Conservation (phyloP, 2,797 vertebrate species). For the Esox masquinongy region DNA sequence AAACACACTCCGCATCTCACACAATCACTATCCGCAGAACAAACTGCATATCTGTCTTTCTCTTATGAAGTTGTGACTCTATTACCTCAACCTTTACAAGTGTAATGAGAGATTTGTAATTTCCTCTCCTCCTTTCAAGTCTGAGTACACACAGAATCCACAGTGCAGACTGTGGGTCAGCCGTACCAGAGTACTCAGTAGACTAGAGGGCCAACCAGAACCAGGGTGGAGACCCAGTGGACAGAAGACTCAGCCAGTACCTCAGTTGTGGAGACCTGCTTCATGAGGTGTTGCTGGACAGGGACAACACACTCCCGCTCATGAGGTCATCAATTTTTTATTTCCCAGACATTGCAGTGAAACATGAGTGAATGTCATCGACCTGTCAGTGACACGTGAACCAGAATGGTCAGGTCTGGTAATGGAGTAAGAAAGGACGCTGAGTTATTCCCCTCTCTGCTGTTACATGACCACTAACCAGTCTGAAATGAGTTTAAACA, state of each 20-base stretch:
- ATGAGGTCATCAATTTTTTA: conserved; percentile 53
- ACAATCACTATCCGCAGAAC: not conserved
- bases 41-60: not conserved
- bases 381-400: conserved; percentile 14
- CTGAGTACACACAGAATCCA: conserved; percentile 6
- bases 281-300: conserved; percentile 73
- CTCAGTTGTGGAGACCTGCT: conserved; percentile 53
- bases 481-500: conserved; percentile 11
- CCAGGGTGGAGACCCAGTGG: not conserved
- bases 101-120: conserved; percentile 49
- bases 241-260: conserved; percentile 36
- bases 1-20: not conserved
- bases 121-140: conserved; percentile 33
- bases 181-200: not conserved
- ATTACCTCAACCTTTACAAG: conserved; percentile 40
- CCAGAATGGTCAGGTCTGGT: conserved; percentile 9
- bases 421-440: conserved; percentile 38
- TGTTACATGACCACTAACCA: conserved; percentile 31
- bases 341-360: not conserved
- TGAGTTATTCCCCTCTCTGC: conserved; percentile 29
- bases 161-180: conserved; percentile 41
- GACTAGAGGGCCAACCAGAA: not conserved
- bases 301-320: conserved; percentile 54
- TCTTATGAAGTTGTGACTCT: conserved; percentile 44
- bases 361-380: conserved; percentile 34